Evolutionary conservation across 2,797 vertebrate species (phyloP).

Genomic region (Gambelia wislizenii): DNA sequence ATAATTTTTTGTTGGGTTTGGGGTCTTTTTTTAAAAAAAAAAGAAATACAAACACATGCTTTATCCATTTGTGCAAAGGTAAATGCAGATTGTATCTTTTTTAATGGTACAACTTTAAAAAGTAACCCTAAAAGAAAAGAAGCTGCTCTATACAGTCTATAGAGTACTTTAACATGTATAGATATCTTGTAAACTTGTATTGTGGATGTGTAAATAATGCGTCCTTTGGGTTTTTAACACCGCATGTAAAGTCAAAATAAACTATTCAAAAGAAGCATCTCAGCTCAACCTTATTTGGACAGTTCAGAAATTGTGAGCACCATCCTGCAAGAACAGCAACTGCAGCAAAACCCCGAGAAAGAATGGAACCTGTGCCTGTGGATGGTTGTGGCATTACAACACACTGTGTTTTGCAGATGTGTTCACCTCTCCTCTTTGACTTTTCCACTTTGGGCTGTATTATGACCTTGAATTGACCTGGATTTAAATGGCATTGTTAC

Average conservation of each 20-base stretch:
- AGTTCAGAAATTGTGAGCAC: not conserved
- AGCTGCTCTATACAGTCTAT: slow-evolving; percentile 91
- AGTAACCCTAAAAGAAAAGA: slow-evolving; percentile 84
- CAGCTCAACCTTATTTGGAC: not conserved
- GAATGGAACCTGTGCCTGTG: not conserved
- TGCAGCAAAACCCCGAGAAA: not conserved
- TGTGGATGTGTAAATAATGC: slow-evolving; percentile 99
- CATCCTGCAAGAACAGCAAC: not conserved
- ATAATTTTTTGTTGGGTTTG: slow-evolving; percentile 27
- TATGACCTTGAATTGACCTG: too few relatives aligned
- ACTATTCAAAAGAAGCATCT: slow-evolving; percentile 82
- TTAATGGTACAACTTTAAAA: slow-evolving; percentile 92
- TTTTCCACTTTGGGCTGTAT: too few relatives aligned
- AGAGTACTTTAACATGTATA: slow-evolving; percentile 98
- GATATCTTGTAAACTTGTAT: slow-evolving; percentile 99
- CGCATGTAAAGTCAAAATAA: slow-evolving; percentile 99
- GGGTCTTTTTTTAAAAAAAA: slow-evolving; percentile 69
- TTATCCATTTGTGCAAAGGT: slow-evolving; percentile 91
- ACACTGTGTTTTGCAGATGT: too few relatives aligned
- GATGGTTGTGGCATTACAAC: too few relatives aligned
- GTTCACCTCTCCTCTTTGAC: too few relatives aligned
- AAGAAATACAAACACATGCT: slow-evolving; percentile 85
- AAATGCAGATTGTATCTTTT: slow-evolving; percentile 92
- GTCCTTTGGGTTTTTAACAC: slow-evolving; percentile 98
- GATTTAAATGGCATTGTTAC: too few relatives aligned